Conservation (phyloP, 2,113 vertebrate genomes). For the Anthoscopus minutus region DNA sequence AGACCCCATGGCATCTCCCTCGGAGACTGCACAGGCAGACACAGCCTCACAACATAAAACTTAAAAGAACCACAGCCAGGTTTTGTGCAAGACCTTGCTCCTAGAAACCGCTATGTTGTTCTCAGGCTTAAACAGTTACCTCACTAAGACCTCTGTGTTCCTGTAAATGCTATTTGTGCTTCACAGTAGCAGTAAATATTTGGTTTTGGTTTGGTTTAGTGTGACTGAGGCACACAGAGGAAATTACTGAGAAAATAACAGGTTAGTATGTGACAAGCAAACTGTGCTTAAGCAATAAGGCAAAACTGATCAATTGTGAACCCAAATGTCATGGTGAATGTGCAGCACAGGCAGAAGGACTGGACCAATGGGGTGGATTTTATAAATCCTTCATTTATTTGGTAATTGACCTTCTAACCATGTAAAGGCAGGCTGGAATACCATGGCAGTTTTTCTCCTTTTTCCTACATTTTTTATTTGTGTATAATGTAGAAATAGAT, state of each 20-base stretch:
- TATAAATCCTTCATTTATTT: not conserved
- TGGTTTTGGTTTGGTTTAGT: not conserved
- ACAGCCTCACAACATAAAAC: not conserved
- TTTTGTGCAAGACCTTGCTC: not conserved
- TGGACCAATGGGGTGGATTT: not conserved
- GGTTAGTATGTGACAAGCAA: not conserved
- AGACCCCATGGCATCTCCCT: rapidly evolving
- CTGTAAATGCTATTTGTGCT: not conserved
- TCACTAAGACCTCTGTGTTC: not conserved
- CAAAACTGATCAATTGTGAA: not conserved
- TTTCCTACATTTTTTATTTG: not conserved
- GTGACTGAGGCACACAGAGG: not conserved
- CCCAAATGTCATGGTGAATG: not conserved
- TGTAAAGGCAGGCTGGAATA: not conserved
- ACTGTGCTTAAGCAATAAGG: not conserved
- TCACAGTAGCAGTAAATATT: not conserved
- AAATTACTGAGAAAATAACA: not conserved
- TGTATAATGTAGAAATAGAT: not conserved
- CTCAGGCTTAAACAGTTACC: not conserved
- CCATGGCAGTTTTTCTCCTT: not conserved
- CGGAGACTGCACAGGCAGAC: not conserved
- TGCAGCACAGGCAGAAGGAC: not conserved
- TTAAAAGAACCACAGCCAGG: not conserved
- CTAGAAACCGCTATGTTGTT: not conserved
- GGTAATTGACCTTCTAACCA: not conserved